Percentiles rank a stretch among this genome's conserved stretches.
These are phyloP conservation scores for Corynorhinus townsendii DNA, from an alignment of 2,113 vertebrate genomes.

Conservation along the genomic window DNA sequence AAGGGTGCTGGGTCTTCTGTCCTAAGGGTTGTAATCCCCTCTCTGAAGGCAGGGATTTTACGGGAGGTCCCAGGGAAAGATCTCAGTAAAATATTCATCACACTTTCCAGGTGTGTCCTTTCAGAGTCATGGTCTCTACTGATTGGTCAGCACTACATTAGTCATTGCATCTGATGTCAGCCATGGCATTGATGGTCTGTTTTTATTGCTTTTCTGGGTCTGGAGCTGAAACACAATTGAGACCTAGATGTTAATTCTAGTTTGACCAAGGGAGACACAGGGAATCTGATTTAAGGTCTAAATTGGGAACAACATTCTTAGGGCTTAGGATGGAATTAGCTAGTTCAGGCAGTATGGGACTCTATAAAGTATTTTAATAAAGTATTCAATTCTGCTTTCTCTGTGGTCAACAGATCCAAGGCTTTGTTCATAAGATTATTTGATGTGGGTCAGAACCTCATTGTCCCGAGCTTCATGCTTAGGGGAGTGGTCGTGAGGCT, in stretches of 20 bases:
- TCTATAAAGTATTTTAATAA: not conserved
- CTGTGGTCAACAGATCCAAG: not conserved
- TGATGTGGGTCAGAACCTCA: not conserved
- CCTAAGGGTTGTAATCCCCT: not conserved
- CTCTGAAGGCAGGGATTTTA: not conserved
- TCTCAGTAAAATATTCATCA: not conserved
- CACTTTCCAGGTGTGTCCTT: not conserved
- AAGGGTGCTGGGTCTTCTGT: not conserved
- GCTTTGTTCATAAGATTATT: not conserved
- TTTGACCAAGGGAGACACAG: not conserved
- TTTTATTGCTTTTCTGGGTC: not conserved
- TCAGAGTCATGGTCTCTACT: not conserved
- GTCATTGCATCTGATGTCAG: not conserved
- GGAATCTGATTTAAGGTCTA: not conserved
- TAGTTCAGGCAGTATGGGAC: not conserved
- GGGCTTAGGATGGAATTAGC: not conserved
- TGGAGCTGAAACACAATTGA: not conserved
- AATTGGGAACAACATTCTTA: not conserved
- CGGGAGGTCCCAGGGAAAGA: not conserved
- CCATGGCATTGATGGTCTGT: not conserved
- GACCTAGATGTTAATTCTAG: not conserved
- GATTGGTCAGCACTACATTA: not conserved
- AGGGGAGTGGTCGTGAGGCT: not conserved
- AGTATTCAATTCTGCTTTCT: not conserved
- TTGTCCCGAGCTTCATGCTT: not conserved